Percentiles rank a stretch among this genome's conserved stretches.
These are phyloP conservation scores for Paracyclopina nana DNA, from an alignment of 1,140 invertebrate species.

Conservation along the genomic window DNA sequence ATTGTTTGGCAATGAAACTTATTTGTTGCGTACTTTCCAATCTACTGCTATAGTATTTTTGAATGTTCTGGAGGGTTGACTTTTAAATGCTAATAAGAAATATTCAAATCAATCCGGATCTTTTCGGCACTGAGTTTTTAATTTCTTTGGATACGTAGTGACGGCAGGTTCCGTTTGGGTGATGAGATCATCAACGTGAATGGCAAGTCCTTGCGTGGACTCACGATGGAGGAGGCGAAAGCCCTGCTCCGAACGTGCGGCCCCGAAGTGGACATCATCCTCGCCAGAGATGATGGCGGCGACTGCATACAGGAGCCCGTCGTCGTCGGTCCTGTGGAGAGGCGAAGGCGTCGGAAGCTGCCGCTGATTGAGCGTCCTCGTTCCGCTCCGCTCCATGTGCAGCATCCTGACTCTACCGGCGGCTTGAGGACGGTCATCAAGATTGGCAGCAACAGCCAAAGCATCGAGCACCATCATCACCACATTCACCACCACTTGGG, in stretches of 20 bases:
- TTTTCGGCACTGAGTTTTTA: too few relatives aligned
- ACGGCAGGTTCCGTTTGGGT: conserved; percentile 50
- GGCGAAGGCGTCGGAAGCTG: conserved; percentile 7
- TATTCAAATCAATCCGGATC: too few relatives aligned
- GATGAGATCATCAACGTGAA: conserved; percentile 74
- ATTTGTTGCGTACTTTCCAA: too few relatives aligned
- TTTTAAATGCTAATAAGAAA: too few relatives aligned
- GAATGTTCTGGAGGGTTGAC: too few relatives aligned
- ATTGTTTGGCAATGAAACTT: too few relatives aligned
- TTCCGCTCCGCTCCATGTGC: conserved; percentile 10
- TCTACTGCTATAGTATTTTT: too few relatives aligned
- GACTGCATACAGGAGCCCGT: background rate
- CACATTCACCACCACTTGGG: conserved; percentile 3
- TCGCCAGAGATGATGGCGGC: conserved; percentile 26
- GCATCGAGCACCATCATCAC: conserved; percentile 7
- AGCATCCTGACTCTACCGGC: background rate
- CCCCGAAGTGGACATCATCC: conserved; percentile 49
- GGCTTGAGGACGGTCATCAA: conserved; percentile 11
- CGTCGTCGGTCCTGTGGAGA: conserved; percentile 7
- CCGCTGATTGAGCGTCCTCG: conserved; percentile 11
- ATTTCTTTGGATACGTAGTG: conserved; percentile 33
- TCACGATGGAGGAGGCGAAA: conserved; percentile 51
- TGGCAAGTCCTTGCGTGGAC: conserved; percentile 48
- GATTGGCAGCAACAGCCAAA: conserved; percentile 6
- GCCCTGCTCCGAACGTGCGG: conserved; percentile 39